These are phyloP conservation scores for Monochamus alternatus DNA, from an alignment of 2,888 invertebrate genomes.

Conservation along the genomic window DNA sequence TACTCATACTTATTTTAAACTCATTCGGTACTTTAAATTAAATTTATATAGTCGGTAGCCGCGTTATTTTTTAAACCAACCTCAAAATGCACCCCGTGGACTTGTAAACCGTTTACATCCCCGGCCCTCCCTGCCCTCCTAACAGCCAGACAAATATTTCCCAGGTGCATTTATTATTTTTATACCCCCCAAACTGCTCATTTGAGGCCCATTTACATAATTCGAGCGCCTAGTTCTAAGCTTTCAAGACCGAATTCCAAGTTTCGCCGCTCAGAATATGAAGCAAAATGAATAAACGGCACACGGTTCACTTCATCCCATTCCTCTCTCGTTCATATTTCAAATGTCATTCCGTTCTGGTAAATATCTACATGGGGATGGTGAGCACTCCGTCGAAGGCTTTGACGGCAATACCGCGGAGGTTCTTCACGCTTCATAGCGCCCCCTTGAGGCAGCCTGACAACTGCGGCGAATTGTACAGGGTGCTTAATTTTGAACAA, in stretches of 20 bases:
- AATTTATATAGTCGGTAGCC: too few relatives aligned
- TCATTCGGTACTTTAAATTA: too few relatives aligned
- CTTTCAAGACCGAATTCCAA: neutral
- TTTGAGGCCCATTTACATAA: neutral
- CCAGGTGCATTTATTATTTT: slow-evolving; percentile 1
- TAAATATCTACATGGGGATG: neutral
- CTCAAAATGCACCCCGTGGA: too few relatives aligned
- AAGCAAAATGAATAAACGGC: neutral
- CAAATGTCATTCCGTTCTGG: neutral
- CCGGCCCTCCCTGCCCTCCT: neutral
- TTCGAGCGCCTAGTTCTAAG: neutral
- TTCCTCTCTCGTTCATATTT: neutral
- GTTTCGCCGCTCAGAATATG: neutral
- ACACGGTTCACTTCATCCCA: neutral
- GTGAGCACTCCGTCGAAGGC: too few relatives aligned
- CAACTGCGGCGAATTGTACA: too few relatives aligned
- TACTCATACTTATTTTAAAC: too few relatives aligned
- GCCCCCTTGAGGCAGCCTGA: too few relatives aligned
- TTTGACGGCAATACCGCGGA: too few relatives aligned
- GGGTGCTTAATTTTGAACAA: too few relatives aligned
- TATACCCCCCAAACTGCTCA: neutral
- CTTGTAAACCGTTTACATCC: too few relatives aligned
- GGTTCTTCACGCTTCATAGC: too few relatives aligned
- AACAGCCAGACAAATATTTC: neutral
- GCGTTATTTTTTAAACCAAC: too few relatives aligned